These are phyloP conservation scores for Sebastes iracundus DNA, from an alignment of 2,797 vertebrate genomes.

Conservation along the genomic window DNA sequence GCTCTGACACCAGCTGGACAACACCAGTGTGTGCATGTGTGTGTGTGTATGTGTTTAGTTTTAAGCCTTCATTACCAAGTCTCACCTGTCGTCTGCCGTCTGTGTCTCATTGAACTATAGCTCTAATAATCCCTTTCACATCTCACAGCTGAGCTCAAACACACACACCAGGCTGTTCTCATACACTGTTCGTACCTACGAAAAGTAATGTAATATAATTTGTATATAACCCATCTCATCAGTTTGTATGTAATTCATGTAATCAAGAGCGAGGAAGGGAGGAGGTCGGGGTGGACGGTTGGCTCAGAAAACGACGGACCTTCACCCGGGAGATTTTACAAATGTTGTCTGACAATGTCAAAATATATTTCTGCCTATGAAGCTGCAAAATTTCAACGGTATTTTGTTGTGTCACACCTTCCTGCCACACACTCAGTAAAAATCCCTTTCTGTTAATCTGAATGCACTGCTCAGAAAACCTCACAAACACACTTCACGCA, in stretches of 20 bases:
- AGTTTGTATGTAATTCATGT: not conserved
- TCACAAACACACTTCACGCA: not conserved
- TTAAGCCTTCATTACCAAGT: slow-evolving; percentile 57
- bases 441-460: not conserved
- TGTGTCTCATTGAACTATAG: slow-evolving; percentile 43
- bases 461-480: not conserved
- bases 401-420: not conserved
- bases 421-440: not conserved
- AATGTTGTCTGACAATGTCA: not conserved
- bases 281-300: not conserved
- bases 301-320: too few relatives aligned
- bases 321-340: not conserved
- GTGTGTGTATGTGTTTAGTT: slow-evolving; percentile 1
- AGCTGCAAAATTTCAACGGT: not conserved
- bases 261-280: not conserved
- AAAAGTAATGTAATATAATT: not conserved
- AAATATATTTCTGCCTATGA: not conserved
- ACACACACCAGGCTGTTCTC: not conserved
- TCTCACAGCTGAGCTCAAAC: slow-evolving; percentile 54
- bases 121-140: slow-evolving; percentile 46
- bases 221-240: not conserved
- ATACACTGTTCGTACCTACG: not conserved
- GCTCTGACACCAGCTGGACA: slow-evolving; percentile 39
- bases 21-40: not conserved
- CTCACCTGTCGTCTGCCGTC: slow-evolving; percentile 52